Percentiles rank a stretch among this genome's conserved stretches.
Evolutionary conservation across 2,797 vertebrate species (phyloP).

Genomic region (Phataginus tetradactyla): DNA sequence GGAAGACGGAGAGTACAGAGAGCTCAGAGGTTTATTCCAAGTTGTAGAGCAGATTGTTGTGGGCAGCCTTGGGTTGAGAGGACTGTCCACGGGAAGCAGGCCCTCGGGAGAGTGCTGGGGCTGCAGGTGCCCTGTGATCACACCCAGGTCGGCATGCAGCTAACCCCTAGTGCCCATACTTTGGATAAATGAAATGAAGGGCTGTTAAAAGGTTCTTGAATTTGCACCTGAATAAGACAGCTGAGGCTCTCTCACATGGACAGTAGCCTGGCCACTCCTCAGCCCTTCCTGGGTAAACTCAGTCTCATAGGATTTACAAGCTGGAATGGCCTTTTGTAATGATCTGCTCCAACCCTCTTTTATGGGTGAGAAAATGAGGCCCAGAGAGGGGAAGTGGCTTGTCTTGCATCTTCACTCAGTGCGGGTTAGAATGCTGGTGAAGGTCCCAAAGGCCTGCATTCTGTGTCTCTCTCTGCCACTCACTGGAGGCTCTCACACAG

Average conservation of each 20-base stretch:
- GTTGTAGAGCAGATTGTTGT: background rate
- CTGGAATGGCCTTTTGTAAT: background rate
- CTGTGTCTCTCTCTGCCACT: background rate
- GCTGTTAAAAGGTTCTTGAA: background rate
- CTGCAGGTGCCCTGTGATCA: no score
- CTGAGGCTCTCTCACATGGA: no score
- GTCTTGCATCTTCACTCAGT: rapidly evolving
- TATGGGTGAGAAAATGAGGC: background rate
- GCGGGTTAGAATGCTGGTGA: background rate
- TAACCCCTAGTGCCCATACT: background rate
- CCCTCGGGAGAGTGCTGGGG: background rate
- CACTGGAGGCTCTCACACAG: rapidly evolving
- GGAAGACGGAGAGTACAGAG: background rate
- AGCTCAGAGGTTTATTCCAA: no score
- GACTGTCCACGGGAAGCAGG: background rate
- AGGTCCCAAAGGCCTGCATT: background rate
- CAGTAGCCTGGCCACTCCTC: background rate
- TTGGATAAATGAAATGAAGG: background rate
- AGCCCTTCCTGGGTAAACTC: background rate
- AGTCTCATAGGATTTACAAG: background rate
- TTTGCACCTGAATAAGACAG: background rate
- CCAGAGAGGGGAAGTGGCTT: background rate
- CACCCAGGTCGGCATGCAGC: background rate
- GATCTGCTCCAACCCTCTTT: background rate
- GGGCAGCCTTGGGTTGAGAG: background rate